Evolutionary conservation across 2,113 vertebrate genomes (phyloP), one percentile per base, ranked within the genome.

Genomic region (Hemichromis elongatus): DNA sequence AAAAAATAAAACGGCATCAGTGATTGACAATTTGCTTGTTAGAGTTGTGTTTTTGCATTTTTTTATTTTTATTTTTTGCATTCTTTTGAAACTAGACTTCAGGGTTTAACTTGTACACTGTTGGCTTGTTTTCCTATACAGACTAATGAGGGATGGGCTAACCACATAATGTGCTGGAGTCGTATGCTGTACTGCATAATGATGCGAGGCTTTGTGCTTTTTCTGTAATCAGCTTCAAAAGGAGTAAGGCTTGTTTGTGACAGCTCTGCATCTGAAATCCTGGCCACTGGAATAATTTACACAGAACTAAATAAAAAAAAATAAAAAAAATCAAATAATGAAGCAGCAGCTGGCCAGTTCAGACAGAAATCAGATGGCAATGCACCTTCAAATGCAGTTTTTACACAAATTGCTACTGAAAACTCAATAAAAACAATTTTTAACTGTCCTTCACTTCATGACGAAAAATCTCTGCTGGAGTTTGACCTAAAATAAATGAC

Each of bases 91-190:
- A 28, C 16, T 9, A 26, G 33, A 77, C 9, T n/a, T 50, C 9
- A 5, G 47, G 19, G 33, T 80, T 53, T 2, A 55, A 77, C 24
- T 79, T 21, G 42, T 30, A 42, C 18, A 14, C 16, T 81, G 47
- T 80, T 42, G 11, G n/a, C 19, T 77, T 55, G 45, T 81, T 75
- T 79, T 55, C 21, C 88, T 24, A 5, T 61, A 30, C 86, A 80
- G 63, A 42, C 81, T 66, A 87, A 86, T 85, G 86, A 92, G 86
- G 35, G 33, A 73, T 61, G 42, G 42, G 42, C 68, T 30, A 73
- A 75, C 83, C 47, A 82, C 87, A 77, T 73, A 28, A 84, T 73
- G 78, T 54, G 57, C 55, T 10, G 18, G 79, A 56, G 81, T 84
- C 3, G 11, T 21, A 52, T 26, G 40, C 33, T 61, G 37, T 33